phyloP scores from a whole-genome alignment of 2,797 vertebrate species.

The Mormyrus hasselquistii region DNA sequence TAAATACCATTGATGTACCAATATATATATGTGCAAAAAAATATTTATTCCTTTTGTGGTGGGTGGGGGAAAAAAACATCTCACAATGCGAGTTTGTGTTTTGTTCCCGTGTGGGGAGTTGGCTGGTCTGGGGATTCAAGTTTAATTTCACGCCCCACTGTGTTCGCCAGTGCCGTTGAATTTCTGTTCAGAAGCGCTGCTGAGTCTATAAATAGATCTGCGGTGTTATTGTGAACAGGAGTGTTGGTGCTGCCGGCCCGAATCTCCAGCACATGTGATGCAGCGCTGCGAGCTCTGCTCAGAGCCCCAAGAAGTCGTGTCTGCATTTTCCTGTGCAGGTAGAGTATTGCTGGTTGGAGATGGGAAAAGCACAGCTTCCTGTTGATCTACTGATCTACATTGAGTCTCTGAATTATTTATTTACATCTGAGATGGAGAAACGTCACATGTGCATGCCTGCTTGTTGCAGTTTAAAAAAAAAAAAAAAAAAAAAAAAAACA shows the following conservation, averaged over 20 bases:
- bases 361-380: conserved; percentile 16
- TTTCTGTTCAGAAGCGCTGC: not conserved
- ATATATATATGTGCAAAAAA: not conserved
- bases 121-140: not conserved
- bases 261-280: conserved; percentile 10
- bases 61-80: not conserved
- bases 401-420: not conserved
- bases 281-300: not conserved
- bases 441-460: not conserved
- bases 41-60: not conserved
- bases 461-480: not conserved
- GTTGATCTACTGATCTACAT: not conserved
- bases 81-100: not conserved
- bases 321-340: not conserved
- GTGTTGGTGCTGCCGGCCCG: not conserved
- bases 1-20: too few species aligned
- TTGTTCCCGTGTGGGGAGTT: not conserved
- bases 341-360: not conserved
- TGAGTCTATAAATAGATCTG: not conserved
- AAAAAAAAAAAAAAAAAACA: not conserved
- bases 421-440: not conserved
- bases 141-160: conserved; percentile 10
- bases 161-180: not conserved
- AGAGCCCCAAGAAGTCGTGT: not conserved
- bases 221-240: not conserved